A percentile compares a stretch with the other conserved stretches of the same genome.
Conservation (phyloP, 2,113 vertebrate genomes). For the Vulpes lagopus region DNA sequence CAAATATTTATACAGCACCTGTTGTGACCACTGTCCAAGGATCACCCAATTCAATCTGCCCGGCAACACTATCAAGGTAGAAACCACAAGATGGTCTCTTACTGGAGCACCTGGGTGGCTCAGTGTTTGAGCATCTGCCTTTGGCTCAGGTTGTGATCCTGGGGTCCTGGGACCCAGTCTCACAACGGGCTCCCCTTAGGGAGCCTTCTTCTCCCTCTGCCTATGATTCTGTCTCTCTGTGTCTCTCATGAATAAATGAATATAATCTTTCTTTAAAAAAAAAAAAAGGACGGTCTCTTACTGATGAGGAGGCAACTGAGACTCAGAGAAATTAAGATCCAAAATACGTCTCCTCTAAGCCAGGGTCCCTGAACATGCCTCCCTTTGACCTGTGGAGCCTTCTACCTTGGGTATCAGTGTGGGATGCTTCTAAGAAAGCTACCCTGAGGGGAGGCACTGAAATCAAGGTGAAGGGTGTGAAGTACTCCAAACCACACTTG, state of each 20-base stretch:
- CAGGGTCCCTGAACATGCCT: not conserved
- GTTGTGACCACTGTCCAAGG: not conserved
- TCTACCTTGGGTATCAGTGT: rapidly evolving
- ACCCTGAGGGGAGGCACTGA: not conserved
- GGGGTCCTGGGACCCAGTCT: no score
- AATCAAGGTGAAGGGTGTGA: not conserved
- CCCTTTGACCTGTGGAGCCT: not conserved
- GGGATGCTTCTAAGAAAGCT: not conserved
- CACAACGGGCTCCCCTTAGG: no score
- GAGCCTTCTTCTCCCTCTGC: no score
- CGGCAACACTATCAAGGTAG: not conserved
- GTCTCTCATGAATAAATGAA: no score
- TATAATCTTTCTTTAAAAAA: no score
- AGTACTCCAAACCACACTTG: rapidly evolving
- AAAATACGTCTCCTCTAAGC: not conserved
- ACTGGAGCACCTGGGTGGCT: no score
- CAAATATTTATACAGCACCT: not conserved
- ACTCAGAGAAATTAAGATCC: not conserved
- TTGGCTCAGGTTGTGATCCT: no score
- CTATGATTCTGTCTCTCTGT: no score
- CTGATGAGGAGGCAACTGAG: not conserved
- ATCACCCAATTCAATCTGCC: not conserved
- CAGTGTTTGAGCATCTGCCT: no score
- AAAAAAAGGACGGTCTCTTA: not conserved
- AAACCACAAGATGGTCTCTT: not conserved